phyloP scores from a whole-genome alignment of 2,888 invertebrate genomes.

The Meteorus colon region DNA sequence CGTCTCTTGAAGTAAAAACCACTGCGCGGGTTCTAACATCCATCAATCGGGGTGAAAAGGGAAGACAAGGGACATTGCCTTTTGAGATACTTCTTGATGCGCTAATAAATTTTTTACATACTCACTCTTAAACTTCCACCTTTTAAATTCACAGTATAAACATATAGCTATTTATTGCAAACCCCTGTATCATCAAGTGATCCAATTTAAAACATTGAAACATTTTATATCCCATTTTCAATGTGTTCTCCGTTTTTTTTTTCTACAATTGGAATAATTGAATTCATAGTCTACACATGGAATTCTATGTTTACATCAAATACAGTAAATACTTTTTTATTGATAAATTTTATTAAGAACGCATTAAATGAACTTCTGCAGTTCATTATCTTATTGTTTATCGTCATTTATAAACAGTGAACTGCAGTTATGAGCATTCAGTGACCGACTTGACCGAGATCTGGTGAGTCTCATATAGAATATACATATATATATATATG shows the following conservation, averaged over 20 bases:
- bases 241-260: too few species aligned
- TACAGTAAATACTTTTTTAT: not conserved
- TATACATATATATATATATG: conserved; percentile 34
- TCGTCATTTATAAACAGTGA: conserved; percentile 70
- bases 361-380: conserved; percentile 65
- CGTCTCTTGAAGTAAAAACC: conserved; percentile 40
- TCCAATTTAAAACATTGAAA: too few species aligned
- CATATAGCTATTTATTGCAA: not conserved
- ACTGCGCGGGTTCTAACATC: conserved; percentile 59
- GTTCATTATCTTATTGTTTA: conserved; percentile 72
- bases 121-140: not conserved
- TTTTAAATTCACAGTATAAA: not conserved
- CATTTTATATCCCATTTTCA: too few species aligned
- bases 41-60: conserved; percentile 64
- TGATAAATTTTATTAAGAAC: conserved; percentile 59
- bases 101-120: not conserved
- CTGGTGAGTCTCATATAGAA: conserved; percentile 48
- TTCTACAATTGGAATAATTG: too few species aligned
- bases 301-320: not conserved
- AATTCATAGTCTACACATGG: not conserved
- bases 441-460: conserved; percentile 37
- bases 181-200: too few species aligned
- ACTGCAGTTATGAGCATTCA: conserved; percentile 61
- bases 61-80: conserved; percentile 65
- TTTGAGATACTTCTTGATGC: not conserved